phyloP scores from a whole-genome alignment of 1,140 invertebrate species.

The Hylaeus volcanicus region DNA sequence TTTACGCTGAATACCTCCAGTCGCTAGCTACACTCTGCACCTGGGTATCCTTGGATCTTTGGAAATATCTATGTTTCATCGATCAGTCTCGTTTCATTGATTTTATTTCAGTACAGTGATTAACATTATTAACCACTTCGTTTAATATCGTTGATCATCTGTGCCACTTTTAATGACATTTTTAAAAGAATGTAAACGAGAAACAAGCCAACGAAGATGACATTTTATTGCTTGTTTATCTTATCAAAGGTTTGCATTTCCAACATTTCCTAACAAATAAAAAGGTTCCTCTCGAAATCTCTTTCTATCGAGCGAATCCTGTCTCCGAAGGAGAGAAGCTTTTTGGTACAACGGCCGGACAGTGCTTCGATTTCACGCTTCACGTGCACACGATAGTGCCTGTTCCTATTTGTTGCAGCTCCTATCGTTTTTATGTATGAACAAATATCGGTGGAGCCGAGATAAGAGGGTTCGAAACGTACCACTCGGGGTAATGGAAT shows the following conservation, averaged over 20 bases:
- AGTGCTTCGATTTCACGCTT: conserved; percentile 51
- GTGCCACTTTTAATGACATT: no score
- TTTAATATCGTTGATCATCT: no score
- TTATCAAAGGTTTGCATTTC: not conserved
- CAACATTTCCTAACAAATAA: not conserved
- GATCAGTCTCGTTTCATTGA: not conserved
- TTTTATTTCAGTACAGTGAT: no score
- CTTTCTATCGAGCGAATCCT: conserved; percentile 1
- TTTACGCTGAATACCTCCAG: conserved; percentile 19
- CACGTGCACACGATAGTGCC: conserved; percentile 2
- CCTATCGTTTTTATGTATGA: conserved; percentile 45
- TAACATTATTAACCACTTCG: no score
- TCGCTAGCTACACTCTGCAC: not conserved
- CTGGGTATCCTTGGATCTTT: not conserved
- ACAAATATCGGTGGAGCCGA: conserved; percentile 26
- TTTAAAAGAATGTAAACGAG: no score
- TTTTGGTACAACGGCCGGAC: conserved; percentile 6
- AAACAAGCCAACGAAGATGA: not conserved
- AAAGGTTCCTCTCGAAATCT: not conserved
- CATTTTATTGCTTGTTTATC: not conserved
- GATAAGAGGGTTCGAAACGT: not conserved
- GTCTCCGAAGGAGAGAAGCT: conserved; percentile 24
- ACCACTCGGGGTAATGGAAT: conserved; percentile 29
- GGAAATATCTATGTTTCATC: not conserved
- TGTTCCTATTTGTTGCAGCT: conserved; percentile 40